Percentiles rank a stretch among this genome's conserved stretches.
Conservation (phyloP, 2,113 vertebrate species). For the Salvator merianae region DNA sequence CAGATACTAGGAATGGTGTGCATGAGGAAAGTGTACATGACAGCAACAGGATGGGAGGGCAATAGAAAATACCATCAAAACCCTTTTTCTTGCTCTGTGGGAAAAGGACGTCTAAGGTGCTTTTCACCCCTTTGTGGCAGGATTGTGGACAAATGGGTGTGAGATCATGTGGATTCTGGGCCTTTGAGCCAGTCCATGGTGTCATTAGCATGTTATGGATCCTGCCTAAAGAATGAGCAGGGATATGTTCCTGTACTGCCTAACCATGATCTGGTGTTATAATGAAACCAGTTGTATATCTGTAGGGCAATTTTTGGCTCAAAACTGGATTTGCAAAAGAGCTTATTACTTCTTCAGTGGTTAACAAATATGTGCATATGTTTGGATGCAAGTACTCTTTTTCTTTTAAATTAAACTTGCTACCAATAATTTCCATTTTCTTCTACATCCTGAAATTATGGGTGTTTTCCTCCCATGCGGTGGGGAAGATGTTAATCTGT, state of each 20-base stretch:
- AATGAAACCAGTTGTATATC: not conserved
- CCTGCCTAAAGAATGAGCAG: too few species aligned
- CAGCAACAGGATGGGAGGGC: too few species aligned
- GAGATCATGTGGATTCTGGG: too few species aligned
- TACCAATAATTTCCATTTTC: not conserved
- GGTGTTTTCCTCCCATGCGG: not conserved
- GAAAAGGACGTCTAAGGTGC: too few species aligned
- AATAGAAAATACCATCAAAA: not conserved
- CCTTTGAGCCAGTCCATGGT: too few species aligned
- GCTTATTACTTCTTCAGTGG: not conserved
- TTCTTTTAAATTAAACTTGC: not conserved
- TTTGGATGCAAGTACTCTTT: constrained; percentile 8
- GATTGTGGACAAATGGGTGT: too few species aligned
- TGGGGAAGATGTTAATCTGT: constrained; percentile 33
- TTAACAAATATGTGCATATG: constrained; percentile 21
- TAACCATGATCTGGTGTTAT: not conserved
- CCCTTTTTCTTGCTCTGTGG: not conserved
- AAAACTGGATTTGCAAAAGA: not conserved
- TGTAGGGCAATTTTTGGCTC: not conserved
- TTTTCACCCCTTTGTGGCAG: too few species aligned
- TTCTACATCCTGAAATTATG: not conserved
- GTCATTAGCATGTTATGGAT: too few species aligned
- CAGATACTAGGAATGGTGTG: too few species aligned
- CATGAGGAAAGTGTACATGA: too few species aligned
- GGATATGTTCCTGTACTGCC: not conserved